Percentiles rank a stretch among this genome's conserved stretches.
phyloP scores from a whole-genome alignment of 1,140 invertebrate species.

The Diorhabda sublineata region DNA sequence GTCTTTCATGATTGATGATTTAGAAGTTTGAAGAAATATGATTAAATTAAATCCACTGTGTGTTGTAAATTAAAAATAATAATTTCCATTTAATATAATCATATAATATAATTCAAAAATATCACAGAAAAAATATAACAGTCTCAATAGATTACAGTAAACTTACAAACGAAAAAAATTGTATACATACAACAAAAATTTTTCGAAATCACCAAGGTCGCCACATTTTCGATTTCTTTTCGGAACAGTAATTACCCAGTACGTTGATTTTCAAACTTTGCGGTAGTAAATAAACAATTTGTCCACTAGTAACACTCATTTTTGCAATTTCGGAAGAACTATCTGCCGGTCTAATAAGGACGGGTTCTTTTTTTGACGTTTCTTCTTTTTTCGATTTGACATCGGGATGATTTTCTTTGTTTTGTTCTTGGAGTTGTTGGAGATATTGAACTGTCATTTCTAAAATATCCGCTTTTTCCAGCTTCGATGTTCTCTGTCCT shows the following conservation, averaged over 20 bases:
- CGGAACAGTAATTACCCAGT: slow-evolving; percentile 11
- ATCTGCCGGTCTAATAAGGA: slow-evolving; percentile 29
- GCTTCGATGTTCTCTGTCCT: slow-evolving; percentile 52
- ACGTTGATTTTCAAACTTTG: slow-evolving; percentile 21
- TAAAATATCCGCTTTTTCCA: slow-evolving; percentile 66
- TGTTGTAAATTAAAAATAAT: too few species aligned
- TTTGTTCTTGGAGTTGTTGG: slow-evolving; percentile 46
- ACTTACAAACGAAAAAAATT: too few species aligned
- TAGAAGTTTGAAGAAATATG: too few species aligned
- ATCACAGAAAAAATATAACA: too few species aligned
- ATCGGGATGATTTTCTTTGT: slow-evolving; percentile 22
- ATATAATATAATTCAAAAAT: too few species aligned
- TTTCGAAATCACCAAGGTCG: slow-evolving; percentile 40
- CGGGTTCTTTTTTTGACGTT: slow-evolving; percentile 5
- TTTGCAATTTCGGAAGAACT: slow-evolving; percentile 28
- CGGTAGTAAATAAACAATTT: slow-evolving; percentile 41
- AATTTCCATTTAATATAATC: too few species aligned
- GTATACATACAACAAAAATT: not conserved
- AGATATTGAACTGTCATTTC: slow-evolving; percentile 63
- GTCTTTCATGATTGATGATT: too few species aligned
- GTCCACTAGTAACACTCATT: slow-evolving; percentile 34
- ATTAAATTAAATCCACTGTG: too few species aligned
- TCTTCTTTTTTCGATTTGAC: not conserved
- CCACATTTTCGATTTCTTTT: slow-evolving; percentile 36
- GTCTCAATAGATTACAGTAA: too few species aligned